These are phyloP conservation scores for Penaeus vannamei DNA, from an alignment of 1,140 invertebrate genomes.

Conservation along the genomic window DNA sequence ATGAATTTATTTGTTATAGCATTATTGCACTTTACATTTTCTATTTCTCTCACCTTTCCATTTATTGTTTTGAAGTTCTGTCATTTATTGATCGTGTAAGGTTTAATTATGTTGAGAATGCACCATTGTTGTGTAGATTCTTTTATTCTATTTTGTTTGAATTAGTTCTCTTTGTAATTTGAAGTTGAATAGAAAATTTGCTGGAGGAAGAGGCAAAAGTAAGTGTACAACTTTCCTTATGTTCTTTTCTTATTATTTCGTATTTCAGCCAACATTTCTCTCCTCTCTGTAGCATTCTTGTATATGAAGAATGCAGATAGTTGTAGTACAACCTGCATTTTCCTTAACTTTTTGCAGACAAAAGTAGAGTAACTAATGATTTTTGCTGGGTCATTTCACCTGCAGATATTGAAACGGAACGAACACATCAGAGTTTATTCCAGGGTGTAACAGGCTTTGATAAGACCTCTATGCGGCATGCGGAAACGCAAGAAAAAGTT, in stretches of 20 bases:
- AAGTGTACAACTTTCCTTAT: neutral
- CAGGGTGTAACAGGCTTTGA: slow-evolving; percentile 71
- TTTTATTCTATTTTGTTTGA: too few relatives aligned
- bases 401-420: slow-evolving; percentile 70
- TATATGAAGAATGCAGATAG: neutral
- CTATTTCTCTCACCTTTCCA: too few relatives aligned
- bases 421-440: slow-evolving; percentile 71
- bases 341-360: slow-evolving; percentile 9
- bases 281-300: slow-evolving; percentile 7
- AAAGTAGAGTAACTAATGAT: neutral
- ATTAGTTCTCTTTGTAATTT: too few relatives aligned
- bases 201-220: too few relatives aligned
- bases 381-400: slow-evolving; percentile 31
- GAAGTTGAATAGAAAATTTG: too few relatives aligned
- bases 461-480: slow-evolving; percentile 75
- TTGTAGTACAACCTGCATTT: neutral
- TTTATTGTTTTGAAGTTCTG: too few relatives aligned
- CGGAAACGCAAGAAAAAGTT: slow-evolving; percentile 94
- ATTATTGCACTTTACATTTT: too few relatives aligned
- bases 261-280: neutral
- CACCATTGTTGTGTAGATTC: too few relatives aligned
- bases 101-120: too few relatives aligned
- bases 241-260: neutral
- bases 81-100: too few relatives aligned
- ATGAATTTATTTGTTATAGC: neutral